Evolutionary conservation across 2,113 vertebrate genomes (phyloP), one percentile per base, ranked within the genome.

Genomic region (Garra rufa): DNA sequence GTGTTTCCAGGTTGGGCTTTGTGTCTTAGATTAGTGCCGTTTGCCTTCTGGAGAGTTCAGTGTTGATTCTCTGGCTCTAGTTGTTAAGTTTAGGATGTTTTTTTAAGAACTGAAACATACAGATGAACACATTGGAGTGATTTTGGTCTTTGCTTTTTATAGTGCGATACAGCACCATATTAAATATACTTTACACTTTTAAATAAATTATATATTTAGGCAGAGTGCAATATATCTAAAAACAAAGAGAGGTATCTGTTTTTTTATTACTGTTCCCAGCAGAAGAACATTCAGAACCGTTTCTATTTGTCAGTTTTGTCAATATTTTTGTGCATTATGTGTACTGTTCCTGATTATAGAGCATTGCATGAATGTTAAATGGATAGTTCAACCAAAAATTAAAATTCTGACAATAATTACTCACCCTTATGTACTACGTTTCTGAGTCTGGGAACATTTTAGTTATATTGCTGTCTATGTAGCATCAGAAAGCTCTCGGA

Each of bases 1-100:
- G 82, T 61, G 69, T 89, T 85, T 86, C 79, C 43, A 63, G 46
- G 30, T 50, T 59, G 50, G 80, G 67, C 52, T 43, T 67, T 73
- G 73, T 38, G 73, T 34, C 48, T 70, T 83, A 69, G 10, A 21
- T 82, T 83, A 80, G 43, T 76, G 38, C 48, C 38, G 11, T 75
- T 50, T 76, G 65, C 65, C 50, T 74, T 63, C 30, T 79, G 52
- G 24, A 77, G 6, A 26, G 55, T 43, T 50, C 17, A 30, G 28
- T 75, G 70, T 34, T 77, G 76, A 80, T 61, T 41, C 28, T 38
- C 34, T 59, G 71, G 14, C 73, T 26, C 69, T 73, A 26, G 41
- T 44, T 73, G n/a, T 26, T 41, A 73, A 6, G 43, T 73, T 67
- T 69, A 69, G 17, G 17, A 2, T 26, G 70, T 46, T 74, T 74